Conservation (phyloP, 2,888 invertebrate species). For the Neocrepidodera transversa region DNA sequence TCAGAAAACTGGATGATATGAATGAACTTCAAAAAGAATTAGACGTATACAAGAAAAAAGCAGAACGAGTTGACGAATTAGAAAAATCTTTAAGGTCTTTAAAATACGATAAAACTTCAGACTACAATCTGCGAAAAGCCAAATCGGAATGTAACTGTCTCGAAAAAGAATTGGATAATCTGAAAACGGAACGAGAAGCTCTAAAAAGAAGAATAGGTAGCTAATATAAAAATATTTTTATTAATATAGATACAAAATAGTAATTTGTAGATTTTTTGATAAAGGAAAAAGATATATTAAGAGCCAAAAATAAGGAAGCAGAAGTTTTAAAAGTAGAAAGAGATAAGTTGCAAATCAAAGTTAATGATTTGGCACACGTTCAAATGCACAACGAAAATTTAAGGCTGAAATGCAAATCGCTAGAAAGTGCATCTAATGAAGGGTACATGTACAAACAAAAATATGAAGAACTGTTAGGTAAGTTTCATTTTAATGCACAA, state of each 20-base stretch:
- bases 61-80: constrained; percentile 41
- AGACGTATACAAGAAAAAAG: constrained; percentile 42
- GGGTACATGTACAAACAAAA: constrained; percentile 54
- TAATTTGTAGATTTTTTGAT: constrained; percentile 35
- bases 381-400: constrained; percentile 51
- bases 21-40: constrained; percentile 44
- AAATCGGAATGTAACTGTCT: constrained; percentile 40
- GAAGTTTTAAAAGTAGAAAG: constrained; percentile 55
- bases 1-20: constrained; percentile 44
- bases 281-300: constrained; percentile 42
- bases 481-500: too few species aligned
- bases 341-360: constrained; percentile 49
- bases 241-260: background rate
- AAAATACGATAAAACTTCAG: constrained; percentile 40
- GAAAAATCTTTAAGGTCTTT: constrained; percentile 37
- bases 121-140: constrained; percentile 36
- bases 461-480: constrained; percentile 47
- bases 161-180: constrained; percentile 42
- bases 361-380: constrained; percentile 51
- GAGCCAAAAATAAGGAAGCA: constrained; percentile 48
- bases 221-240: background rate
- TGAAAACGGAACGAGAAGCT: constrained; percentile 41
- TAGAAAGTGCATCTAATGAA: constrained; percentile 52
- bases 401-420: constrained; percentile 45
- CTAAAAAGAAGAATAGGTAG: constrained; percentile 38